Conservation (phyloP, 2,113 vertebrate genomes). For the Euleptes europaea region DNA sequence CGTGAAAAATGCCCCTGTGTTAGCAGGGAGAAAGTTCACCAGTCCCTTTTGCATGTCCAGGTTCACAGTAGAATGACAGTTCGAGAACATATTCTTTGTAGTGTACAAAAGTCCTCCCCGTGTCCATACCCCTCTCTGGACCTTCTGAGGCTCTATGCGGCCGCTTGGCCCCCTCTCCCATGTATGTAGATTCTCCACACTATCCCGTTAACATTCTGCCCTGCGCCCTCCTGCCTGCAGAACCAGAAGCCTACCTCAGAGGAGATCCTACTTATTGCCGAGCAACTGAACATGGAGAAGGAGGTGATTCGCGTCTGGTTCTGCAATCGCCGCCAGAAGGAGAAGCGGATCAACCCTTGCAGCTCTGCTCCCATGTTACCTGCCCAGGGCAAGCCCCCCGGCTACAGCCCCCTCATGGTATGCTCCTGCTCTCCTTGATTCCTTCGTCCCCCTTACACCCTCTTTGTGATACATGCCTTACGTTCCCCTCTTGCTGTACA, state of each 20-base stretch:
- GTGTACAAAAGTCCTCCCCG: background rate
- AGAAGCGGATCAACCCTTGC: conserved; percentile 91
- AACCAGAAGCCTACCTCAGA: conserved; percentile 97
- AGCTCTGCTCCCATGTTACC: conserved; percentile 85
- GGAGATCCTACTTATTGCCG: conserved; percentile 89
- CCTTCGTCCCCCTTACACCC: background rate
- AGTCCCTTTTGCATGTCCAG: no score
- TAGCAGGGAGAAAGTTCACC: no score
- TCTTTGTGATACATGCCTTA: background rate
- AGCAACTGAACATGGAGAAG: conserved; percentile 93
- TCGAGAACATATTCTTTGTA: background rate
- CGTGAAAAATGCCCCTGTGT: no score
- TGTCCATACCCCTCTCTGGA: background rate
- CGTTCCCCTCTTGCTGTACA: background rate
- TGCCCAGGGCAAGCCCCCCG: conserved; percentile 85
- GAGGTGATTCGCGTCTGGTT: conserved; percentile 95
- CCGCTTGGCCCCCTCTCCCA: background rate
- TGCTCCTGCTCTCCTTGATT: background rate
- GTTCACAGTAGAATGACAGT: no score
- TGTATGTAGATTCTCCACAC: background rate
- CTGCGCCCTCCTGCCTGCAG: conserved; percentile 55
- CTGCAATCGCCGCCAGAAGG: conserved; percentile 93
- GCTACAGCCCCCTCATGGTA: conserved; percentile 80
- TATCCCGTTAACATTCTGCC: no score
- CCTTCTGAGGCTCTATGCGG: background rate